These are phyloP conservation scores for Notospermus geniculatus DNA, from an alignment of 1,140 invertebrate species.

Conservation along the genomic window DNA sequence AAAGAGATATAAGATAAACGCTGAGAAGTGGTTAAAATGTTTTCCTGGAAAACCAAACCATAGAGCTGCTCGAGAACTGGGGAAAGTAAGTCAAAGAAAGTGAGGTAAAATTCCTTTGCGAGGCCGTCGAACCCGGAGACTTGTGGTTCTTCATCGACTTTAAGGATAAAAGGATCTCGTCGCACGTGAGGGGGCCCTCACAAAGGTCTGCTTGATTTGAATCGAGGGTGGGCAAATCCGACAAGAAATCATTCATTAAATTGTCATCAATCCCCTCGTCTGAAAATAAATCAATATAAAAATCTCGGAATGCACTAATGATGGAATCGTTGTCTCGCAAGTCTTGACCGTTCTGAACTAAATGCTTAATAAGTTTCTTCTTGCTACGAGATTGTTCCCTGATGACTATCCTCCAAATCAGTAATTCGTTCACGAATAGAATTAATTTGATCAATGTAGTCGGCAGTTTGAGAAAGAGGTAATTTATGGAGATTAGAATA, in stretches of 20 bases:
- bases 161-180: slow-evolving; percentile 17
- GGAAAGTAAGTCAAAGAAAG: slow-evolving; percentile 24
- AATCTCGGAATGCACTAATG: slow-evolving; percentile 19
- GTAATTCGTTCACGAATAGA: slow-evolving; percentile 14
- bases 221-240: slow-evolving; percentile 22
- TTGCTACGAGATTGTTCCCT: slow-evolving; percentile 15
- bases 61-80: slow-evolving; percentile 18
- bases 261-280: slow-evolving; percentile 17
- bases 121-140: slow-evolving; percentile 31
- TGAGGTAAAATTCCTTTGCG: slow-evolving; percentile 26
- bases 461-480: background rate
- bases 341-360: slow-evolving; percentile 14
- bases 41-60: slow-evolving; percentile 14
- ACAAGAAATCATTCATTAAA: slow-evolving; percentile 20
- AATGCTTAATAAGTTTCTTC: slow-evolving; percentile 16
- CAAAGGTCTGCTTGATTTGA: slow-evolving; percentile 13
- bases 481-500: background rate
- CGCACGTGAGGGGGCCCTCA: slow-evolving; percentile 15
- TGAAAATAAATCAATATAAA: slow-evolving; percentile 29
- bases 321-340: slow-evolving; percentile 18
- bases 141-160: slow-evolving; percentile 23
- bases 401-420: slow-evolving; percentile 9
- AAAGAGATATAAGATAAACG: no score
- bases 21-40: no score
- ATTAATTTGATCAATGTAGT: background rate